Percentiles rank a stretch among this genome's conserved stretches.
Evolutionary conservation across 2,113 vertebrate species (phyloP).

Genomic region (Diphyllodes magnificus): DNA sequence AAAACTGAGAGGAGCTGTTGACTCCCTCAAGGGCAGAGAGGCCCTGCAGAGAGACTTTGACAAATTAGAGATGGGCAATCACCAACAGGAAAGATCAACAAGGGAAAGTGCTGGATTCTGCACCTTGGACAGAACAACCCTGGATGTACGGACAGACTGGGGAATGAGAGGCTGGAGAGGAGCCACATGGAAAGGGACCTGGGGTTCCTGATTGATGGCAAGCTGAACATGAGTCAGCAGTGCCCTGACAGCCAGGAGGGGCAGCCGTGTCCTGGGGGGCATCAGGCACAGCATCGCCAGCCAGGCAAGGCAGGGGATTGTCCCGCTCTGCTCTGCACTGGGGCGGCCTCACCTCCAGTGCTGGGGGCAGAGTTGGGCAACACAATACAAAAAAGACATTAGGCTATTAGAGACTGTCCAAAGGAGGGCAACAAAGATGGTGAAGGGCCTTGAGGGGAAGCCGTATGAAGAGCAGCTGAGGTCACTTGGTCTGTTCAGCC

Average conservation of each 20-base stretch:
- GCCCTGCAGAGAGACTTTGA: not conserved
- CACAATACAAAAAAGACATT: not conserved
- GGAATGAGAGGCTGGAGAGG: not conserved
- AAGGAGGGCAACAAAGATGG: not conserved
- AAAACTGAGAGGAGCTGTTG: not conserved
- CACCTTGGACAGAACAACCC: accelerated
- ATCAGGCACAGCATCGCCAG: not conserved
- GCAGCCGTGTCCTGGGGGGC: accelerated
- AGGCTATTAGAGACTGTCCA: not conserved
- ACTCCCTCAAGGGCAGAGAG: not conserved
- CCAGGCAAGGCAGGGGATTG: not conserved
- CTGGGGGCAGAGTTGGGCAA: not conserved
- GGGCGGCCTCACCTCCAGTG: accelerated
- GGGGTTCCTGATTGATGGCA: accelerated
- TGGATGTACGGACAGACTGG: accelerated
- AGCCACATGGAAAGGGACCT: not conserved
- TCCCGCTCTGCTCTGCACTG: not conserved
- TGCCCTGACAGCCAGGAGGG: not conserved
- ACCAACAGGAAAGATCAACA: not conserved
- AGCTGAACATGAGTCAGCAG: not conserved
- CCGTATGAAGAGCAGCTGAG: not conserved
- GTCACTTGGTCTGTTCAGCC: not conserved
- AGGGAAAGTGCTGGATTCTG: not conserved
- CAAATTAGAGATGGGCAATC: not conserved
- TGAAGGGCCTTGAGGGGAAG: not conserved